These are phyloP conservation scores for Malurus alboscapulatus DNA, from an alignment of 2,113 vertebrate species.

Conservation along the genomic window DNA sequence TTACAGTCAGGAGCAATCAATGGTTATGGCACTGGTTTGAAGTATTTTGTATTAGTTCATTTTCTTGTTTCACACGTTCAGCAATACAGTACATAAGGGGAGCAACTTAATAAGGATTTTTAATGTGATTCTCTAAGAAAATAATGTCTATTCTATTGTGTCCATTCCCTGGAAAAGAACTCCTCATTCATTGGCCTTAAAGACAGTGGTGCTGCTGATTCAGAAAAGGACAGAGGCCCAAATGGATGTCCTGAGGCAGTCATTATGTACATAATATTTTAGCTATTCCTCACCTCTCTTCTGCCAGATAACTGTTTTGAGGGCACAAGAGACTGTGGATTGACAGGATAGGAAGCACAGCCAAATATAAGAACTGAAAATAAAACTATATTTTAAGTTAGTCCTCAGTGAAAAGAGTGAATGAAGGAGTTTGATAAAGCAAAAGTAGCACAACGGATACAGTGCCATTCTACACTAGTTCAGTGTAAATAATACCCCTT, in stretches of 20 bases:
- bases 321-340: background rate
- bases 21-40: background rate
- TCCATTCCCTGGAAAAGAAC: background rate
- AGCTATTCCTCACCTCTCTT: background rate
- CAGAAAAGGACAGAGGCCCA: background rate
- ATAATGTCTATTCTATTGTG: background rate
- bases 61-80: background rate
- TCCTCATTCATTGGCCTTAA: background rate
- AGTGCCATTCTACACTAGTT: background rate
- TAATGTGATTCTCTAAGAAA: background rate
- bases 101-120: background rate
- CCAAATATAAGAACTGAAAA: background rate
- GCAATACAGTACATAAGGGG: background rate
- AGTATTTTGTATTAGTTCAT: background rate
- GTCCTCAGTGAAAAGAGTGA: background rate
- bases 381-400: background rate
- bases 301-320: background rate
- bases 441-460: background rate
- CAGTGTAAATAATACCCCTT: background rate
- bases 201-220: background rate
- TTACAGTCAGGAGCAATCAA: background rate
- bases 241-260: background rate
- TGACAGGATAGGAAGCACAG: background rate
- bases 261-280: background rate
- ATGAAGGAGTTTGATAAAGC: background rate